Evolutionary conservation across 2,113 vertebrate genomes (phyloP).

Genomic region (Gasterosteus aculeatus): DNA sequence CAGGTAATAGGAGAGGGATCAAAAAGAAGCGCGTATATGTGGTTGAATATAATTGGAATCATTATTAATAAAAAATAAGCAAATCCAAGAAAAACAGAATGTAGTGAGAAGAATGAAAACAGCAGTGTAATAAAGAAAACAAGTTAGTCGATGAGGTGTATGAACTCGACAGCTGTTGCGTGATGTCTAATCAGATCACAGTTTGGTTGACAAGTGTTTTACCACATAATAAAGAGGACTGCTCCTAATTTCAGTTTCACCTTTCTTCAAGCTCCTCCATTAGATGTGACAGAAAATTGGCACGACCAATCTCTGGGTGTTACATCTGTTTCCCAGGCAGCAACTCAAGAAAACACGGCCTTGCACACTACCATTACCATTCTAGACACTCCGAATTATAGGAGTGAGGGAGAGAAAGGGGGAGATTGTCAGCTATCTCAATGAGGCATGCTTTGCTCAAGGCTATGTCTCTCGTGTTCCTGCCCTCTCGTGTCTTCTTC

Average conservation of each 20-base stretch:
- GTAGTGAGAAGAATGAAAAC: not conserved
- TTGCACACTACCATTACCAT: conserved; percentile 46
- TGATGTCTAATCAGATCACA: conserved; percentile 9
- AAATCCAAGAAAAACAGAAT: not conserved
- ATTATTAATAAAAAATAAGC: not conserved
- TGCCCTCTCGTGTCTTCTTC: conserved; percentile 36
- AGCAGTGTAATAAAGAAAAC: not conserved
- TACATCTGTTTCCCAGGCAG: conserved; percentile 80
- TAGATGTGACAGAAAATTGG: conserved; percentile 66
- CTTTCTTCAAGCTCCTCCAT: conserved; percentile 50
- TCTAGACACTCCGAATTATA: conserved; percentile 46
- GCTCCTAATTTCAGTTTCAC: conserved; percentile 46
- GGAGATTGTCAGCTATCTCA: conserved; percentile 66
- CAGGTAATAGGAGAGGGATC: not conserved
- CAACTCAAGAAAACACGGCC: conserved; percentile 78
- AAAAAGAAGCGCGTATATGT: not conserved
- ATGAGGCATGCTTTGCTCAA: conserved; percentile 65
- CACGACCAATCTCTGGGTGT: conserved; percentile 53
- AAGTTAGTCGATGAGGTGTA: not conserved
- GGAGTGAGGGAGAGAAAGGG: conserved; percentile 22
- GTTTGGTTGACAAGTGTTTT: conserved; percentile 1
- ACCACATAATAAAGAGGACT: conserved; percentile 14
- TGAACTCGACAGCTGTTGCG: not conserved
- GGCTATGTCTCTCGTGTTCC: conserved; percentile 59
- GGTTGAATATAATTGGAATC: not conserved